Base-by-base conservation (phyloP, 1,140 invertebrate species). In the Phortica variegata region DNA sequence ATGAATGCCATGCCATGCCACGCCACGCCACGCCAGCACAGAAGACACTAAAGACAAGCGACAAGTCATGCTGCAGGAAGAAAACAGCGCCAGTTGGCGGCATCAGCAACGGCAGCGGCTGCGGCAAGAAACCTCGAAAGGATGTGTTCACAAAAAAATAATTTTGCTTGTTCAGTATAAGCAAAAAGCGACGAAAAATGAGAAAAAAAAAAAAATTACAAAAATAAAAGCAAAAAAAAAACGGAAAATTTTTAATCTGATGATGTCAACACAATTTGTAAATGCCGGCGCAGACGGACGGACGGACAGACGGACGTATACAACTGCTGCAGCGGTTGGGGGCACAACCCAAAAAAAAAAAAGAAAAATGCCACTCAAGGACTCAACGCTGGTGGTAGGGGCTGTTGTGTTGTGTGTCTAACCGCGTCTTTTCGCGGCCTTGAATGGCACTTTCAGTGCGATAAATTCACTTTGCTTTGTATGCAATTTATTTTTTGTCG, bases 221-320 rank as follows among this genome's bases (percentile, higher is more conserved):
- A 15, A n/a, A 15, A 15, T 15, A n/a, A 7, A 34, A 4, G 13
- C 4, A 34, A 5, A 34, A 15, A 34, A 34, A 15, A 7, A 34
- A 34, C 4, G 33, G 5, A 5, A 34, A 62, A 62, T 66, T 66
- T 66, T 66, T 66, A 66, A 66, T 66, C 63, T 66, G 63, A 68
- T 66, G 63, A 66, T 66, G 63, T 68, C 63, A 66, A 66, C 63
- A 68, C 63, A 66, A 66, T 68, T 66, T 66, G 63, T 63, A n/a
- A n/a, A n/a, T n/a, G n/a, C n/a, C n/a, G n/a, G n/a, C n/a, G n/a
- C n/a, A n/a, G n/a, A n/a, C n/a, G n/a, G n/a, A n/a, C n/a, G n/a
- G n/a, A n/a, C n/a, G n/a, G 63, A 63, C 49, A 48, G 59, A 44
- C 29, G 37, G 23, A 10, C 31, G 23, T 26, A 19, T 13, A 32